Conservation (phyloP, 1,140 invertebrate genomes). For the Kradibia gibbosae region DNA sequence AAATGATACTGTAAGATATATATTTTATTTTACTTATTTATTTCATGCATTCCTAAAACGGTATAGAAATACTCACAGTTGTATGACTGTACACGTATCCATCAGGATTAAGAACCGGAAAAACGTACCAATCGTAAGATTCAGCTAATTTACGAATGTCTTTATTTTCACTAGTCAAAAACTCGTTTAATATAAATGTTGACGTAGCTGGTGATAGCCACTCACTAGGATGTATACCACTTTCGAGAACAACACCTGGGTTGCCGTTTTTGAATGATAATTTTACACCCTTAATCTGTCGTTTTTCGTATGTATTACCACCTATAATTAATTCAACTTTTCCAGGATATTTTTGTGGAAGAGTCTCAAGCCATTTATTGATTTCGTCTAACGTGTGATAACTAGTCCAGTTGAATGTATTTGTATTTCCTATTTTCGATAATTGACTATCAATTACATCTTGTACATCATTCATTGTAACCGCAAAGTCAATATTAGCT, state of each 20-base stretch:
- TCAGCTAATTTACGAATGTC: constrained; percentile 71
- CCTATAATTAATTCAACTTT: constrained; percentile 71
- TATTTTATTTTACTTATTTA: no score
- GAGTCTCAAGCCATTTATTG: constrained; percentile 66
- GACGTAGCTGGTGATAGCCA: constrained; percentile 83
- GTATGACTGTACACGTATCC: constrained; percentile 73
- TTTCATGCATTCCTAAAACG: no score
- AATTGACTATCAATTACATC: constrained; percentile 53
- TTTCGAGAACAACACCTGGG: constrained; percentile 73
- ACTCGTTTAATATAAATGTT: constrained; percentile 78
- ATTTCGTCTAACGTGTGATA: constrained; percentile 73
- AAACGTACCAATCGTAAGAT: constrained; percentile 79
- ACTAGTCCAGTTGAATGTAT: constrained; percentile 63
- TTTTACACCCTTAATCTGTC: constrained; percentile 76
- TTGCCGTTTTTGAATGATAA: constrained; percentile 70
- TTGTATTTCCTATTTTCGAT: background rate
- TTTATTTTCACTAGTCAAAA: constrained; percentile 73
- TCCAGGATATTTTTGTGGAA: constrained; percentile 68
- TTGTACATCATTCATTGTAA: constrained; percentile 55
- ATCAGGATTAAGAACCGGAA: constrained; percentile 83
- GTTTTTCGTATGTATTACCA: constrained; percentile 75
- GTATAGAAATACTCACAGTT: background rate
- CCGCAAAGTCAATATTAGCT: constrained; percentile 37
- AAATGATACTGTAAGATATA: no score
- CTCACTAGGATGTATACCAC: constrained; percentile 82